A percentile compares a stretch with the other conserved stretches of the same genome.
phyloP scores from a whole-genome alignment of 2,797 vertebrate species.

The Siniperca obscura region DNA sequence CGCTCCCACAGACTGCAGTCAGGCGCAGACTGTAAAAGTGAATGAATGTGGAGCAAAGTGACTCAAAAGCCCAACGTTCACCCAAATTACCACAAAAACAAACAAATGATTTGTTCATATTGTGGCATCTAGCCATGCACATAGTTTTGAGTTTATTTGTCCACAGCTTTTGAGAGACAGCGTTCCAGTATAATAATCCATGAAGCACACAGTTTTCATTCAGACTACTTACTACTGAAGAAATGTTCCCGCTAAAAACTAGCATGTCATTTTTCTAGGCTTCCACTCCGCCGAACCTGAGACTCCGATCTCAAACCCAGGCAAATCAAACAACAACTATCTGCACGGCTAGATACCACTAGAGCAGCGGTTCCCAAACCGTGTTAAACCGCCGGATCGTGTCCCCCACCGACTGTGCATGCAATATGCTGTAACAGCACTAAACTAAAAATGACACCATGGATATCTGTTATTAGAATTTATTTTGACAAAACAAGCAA shows the following conservation, averaged over 20 bases:
- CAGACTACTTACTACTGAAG: background rate
- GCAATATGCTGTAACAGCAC: too few relatives aligned
- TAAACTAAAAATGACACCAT: background rate
- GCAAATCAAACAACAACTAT: background rate
- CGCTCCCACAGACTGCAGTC: constrained; percentile 25
- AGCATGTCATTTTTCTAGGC: background rate
- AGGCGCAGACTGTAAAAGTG: constrained; percentile 10
- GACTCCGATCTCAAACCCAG: background rate
- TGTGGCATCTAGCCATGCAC: too few relatives aligned
- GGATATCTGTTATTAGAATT: background rate
- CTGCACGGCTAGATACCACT: background rate
- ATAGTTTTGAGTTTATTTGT: background rate
- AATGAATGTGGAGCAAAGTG: background rate
- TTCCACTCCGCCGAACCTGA: background rate
- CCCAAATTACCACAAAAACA: background rate
- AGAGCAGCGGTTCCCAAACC: background rate
- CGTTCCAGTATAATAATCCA: background rate
- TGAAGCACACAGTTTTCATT: background rate
- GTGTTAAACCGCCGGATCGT: too few relatives aligned
- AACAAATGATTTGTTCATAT: background rate
- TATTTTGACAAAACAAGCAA: background rate
- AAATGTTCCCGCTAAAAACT: background rate
- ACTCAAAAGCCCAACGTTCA: constrained; percentile 2
- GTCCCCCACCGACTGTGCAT: too few relatives aligned
- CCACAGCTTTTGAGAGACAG: background rate